Evolutionary conservation across 1,140 invertebrate genomes (phyloP).

Genomic region (Chionoecetes opilio): DNA sequence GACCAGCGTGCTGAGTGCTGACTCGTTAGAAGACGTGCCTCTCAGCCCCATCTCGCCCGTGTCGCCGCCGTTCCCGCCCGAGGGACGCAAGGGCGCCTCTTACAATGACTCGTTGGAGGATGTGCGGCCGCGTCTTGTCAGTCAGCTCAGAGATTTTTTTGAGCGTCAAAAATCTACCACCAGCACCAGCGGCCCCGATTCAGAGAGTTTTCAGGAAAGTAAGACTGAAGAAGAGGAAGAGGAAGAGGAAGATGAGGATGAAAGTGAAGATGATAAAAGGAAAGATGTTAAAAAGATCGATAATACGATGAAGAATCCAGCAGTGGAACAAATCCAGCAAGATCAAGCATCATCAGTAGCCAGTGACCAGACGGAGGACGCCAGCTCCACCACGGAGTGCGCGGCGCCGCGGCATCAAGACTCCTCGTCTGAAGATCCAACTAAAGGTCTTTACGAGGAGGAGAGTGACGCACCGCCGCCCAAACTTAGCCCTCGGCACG

Average conservation of each 20-base stretch:
- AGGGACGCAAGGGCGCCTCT: slow-evolving; percentile 62
- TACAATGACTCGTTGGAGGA: slow-evolving; percentile 77
- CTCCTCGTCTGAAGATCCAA: slow-evolving; percentile 68
- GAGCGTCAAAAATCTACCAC: slow-evolving; percentile 75
- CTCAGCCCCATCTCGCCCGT: slow-evolving; percentile 59
- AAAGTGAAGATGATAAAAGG: background rate
- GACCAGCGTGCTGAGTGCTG: slow-evolving; percentile 79
- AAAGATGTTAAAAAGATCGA: background rate
- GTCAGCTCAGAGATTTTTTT: slow-evolving; percentile 74
- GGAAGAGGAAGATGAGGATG: slow-evolving; percentile 3
- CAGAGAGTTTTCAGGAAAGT: slow-evolving; percentile 56
- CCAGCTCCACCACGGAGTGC: background rate
- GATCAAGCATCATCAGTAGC: background rate
- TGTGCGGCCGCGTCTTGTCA: slow-evolving; percentile 74
- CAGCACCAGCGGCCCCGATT: slow-evolving; percentile 73
- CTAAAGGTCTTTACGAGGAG: slow-evolving; percentile 63
- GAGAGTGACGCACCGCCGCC: slow-evolving; percentile 5
- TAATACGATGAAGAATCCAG: background rate
- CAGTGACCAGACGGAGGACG: slow-evolving; percentile 39
- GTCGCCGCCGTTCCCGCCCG: slow-evolving; percentile 62
- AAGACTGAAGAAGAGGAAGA: slow-evolving; percentile 52
- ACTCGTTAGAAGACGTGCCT: slow-evolving; percentile 80
- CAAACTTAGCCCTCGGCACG: slow-evolving; percentile 43
- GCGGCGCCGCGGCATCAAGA: background rate
- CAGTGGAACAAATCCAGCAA: background rate